Conservation (phyloP, 1,140 invertebrate genomes). For the Tachypleus tridentatus region DNA sequence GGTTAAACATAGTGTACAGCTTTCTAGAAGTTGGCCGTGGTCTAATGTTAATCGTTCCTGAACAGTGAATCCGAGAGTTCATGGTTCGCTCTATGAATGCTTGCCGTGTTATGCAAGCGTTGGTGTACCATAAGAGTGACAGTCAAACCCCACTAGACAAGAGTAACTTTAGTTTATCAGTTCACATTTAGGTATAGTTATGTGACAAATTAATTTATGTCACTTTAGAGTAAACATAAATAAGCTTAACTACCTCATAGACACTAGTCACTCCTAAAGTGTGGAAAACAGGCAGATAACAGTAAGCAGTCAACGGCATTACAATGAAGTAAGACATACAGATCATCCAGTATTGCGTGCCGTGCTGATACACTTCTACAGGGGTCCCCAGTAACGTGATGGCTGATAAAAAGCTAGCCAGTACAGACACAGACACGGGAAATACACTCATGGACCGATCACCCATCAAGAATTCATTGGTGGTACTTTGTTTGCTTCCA, state of each 20-base stretch:
- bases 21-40: too few species aligned
- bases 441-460: slow-evolving; percentile 59
- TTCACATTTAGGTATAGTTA: too few species aligned
- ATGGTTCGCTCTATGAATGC: too few species aligned
- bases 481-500: slow-evolving; percentile 73
- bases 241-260: slow-evolving; percentile 46
- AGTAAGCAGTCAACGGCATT: slow-evolving; percentile 60
- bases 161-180: too few species aligned
- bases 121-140: too few species aligned
- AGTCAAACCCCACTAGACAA: too few species aligned
- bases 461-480: slow-evolving; percentile 67
- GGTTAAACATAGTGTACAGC: too few species aligned
- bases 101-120: too few species aligned
- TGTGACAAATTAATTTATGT: too few species aligned
- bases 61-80: too few species aligned
- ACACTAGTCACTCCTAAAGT: slow-evolving; percentile 71
- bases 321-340: slow-evolving; percentile 60
- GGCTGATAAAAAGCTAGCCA: slow-evolving; percentile 51
- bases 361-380: slow-evolving; percentile 67
- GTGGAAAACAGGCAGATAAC: slow-evolving; percentile 83
- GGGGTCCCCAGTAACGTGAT: slow-evolving; percentile 80
- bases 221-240: too few species aligned
- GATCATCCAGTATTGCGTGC: slow-evolving; percentile 70
- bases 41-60: too few species aligned
- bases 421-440: slow-evolving; percentile 60